Evolutionary conservation across 2,888 invertebrate species (phyloP), one percentile per base, ranked within the genome.

Genomic region (Stramonita haemastoma): DNA sequence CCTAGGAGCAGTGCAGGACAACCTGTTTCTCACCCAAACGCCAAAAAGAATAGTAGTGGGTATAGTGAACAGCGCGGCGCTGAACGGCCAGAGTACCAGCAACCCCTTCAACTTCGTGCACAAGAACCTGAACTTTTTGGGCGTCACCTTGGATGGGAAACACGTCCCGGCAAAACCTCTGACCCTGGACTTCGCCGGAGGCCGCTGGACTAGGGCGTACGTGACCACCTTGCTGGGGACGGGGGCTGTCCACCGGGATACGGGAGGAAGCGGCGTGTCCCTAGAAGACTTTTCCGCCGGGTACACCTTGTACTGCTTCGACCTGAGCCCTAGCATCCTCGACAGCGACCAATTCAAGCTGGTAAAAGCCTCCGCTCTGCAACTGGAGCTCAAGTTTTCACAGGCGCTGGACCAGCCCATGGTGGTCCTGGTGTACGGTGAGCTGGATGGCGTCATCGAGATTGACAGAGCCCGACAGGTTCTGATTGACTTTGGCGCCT

Each of bases 381-480:
- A 83, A 19, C 83, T 89, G 19, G 66, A 87, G 36, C 46, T 89
- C 26, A 79, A 87, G 13, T 89, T 89, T 36, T 36, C 8, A 4
- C n/a, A 81, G 1, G 70, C 89, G 5, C n/a, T n/a, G n/a, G n/a
- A n/a, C n/a, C n/a, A n/a, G n/a, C n/a, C n/a, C n/a, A n/a, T n/a
- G n/a, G n/a, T 84, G 87, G 34, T 46, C n/a, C 19, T 89, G 26
- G 87, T 81, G 66, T 87, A 89, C 66, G 86, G 81, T 1, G 87
- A 89, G 83, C 29, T 87, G 32, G 60, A 89, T 32, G 26, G 57
- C 36, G 11, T 89, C 46, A 26, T 89, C 5, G 89, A 89, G 87
- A 73, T 89, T 13, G 89, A 89, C 60, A n/a, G 79, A 56, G 19
- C 57, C n/a, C 46, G 89, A 5, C 77, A 89, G 57, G 57, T 87